These are phyloP conservation scores for Corythornis vintsioides DNA, from an alignment of 2,113 vertebrate genomes.

Conservation along the genomic window DNA sequence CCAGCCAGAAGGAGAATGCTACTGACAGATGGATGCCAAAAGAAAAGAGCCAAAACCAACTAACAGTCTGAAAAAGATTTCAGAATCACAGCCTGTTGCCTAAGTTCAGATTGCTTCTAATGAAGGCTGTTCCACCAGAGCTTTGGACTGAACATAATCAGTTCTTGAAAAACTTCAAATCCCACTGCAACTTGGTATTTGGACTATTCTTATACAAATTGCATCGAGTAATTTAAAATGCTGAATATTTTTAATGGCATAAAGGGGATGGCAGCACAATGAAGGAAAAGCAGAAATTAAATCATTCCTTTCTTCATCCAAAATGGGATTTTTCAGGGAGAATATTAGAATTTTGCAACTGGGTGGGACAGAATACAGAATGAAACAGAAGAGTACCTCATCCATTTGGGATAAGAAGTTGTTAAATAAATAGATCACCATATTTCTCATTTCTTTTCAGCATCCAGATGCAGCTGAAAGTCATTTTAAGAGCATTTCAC, in stretches of 20 bases:
- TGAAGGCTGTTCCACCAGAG: not conserved
- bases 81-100: constrained; percentile 26
- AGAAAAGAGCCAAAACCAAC: constrained; percentile 38
- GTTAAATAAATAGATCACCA: not conserved
- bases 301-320: not conserved
- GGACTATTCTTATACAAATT: not conserved
- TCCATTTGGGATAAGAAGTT: not conserved
- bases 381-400: not conserved
- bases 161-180: not conserved
- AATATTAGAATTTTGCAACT: not conserved
- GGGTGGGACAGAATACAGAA: not conserved
- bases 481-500: not conserved
- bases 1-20: constrained; percentile 21
- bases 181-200: not conserved
- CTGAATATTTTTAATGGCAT: not conserved
- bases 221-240: not conserved
- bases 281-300: constrained; percentile 12
- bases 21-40: constrained; percentile 43
- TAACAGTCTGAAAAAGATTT: constrained; percentile 18
- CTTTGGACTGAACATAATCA: not conserved
- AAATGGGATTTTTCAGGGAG: not conserved
- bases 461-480: not conserved
- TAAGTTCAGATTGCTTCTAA: not conserved
- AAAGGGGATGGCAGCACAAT: not conserved
- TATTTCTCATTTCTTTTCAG: not conserved